A percentile compares a stretch with the other conserved stretches of the same genome.
Conservation (phyloP, 2,113 vertebrate genomes). For the Nesogale talazaci region DNA sequence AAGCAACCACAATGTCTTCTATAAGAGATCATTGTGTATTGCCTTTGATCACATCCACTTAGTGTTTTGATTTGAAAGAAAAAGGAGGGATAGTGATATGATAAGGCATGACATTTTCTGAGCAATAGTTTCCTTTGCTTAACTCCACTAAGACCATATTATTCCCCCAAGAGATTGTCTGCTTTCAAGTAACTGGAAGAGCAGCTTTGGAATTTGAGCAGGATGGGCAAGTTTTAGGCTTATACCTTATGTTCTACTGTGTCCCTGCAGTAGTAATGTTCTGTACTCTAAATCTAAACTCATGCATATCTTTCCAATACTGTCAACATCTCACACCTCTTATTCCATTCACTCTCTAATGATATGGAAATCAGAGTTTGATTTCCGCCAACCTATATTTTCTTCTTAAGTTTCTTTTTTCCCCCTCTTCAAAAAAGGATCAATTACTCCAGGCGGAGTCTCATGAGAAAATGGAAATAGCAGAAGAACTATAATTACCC, state of each 20-base stretch:
- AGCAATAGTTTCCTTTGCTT: background rate
- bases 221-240: too few relatives aligned
- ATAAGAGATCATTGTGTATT: background rate
- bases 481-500: background rate
- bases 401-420: background rate
- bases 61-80: conserved; percentile 29
- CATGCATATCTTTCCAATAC: background rate
- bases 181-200: background rate
- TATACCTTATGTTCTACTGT: too few relatives aligned
- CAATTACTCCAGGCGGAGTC: background rate
- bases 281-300: background rate
- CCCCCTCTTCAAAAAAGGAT: background rate
- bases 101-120: background rate
- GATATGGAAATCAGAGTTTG: background rate
- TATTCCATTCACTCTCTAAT: background rate
- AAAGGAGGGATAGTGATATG: background rate
- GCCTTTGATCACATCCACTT: background rate
- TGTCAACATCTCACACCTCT: background rate
- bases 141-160: background rate
- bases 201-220: background rate
- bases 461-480: background rate
- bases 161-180: background rate
- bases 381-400: background rate
- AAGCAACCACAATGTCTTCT: background rate
- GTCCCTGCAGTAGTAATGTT: background rate